phyloP scores from a whole-genome alignment of 1,140 invertebrate genomes.

The Cylas formicarius region DNA sequence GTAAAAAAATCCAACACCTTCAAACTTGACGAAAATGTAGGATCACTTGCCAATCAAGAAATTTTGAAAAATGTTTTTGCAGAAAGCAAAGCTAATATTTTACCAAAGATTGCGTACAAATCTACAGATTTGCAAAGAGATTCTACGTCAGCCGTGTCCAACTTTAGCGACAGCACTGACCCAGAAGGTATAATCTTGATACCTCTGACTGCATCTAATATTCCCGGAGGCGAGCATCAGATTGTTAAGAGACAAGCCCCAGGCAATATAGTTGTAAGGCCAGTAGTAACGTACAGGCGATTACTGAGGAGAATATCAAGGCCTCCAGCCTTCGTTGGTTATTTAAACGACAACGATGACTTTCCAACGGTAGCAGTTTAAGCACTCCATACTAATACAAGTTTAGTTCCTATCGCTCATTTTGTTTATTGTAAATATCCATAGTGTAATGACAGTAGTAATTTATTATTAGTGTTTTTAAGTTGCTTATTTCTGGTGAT shows the following conservation, averaged over 20 bases:
- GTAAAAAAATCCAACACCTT: neutral
- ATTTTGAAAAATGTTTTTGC: neutral
- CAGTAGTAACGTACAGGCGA: neutral
- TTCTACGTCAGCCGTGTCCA: no score
- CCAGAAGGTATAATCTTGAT: no score
- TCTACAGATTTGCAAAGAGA: neutral
- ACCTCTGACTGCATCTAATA: constrained; percentile 5
- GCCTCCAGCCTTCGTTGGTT: constrained; percentile 7
- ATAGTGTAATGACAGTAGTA: no score
- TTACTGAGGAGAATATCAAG: neutral
- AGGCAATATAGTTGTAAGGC: neutral
- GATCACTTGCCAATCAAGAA: neutral
- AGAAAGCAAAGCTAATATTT: neutral
- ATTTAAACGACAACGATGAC: constrained; percentile 12
- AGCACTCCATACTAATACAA: no score
- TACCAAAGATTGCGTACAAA: neutral
- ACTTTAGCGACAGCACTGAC: no score
- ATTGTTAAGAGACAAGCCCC: constrained; percentile 8
- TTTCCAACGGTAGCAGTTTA: constrained; percentile 13
- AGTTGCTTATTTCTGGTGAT: no score
- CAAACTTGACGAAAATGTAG: neutral
- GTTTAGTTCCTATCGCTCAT: no score
- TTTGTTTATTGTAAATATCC: no score
- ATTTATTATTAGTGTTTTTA: no score
- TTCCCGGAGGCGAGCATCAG: neutral